A percentile compares a stretch with the other conserved stretches of the same genome.
Evolutionary conservation across 2,797 vertebrate genomes (phyloP).

Genomic region (Danio aesculapii): DNA sequence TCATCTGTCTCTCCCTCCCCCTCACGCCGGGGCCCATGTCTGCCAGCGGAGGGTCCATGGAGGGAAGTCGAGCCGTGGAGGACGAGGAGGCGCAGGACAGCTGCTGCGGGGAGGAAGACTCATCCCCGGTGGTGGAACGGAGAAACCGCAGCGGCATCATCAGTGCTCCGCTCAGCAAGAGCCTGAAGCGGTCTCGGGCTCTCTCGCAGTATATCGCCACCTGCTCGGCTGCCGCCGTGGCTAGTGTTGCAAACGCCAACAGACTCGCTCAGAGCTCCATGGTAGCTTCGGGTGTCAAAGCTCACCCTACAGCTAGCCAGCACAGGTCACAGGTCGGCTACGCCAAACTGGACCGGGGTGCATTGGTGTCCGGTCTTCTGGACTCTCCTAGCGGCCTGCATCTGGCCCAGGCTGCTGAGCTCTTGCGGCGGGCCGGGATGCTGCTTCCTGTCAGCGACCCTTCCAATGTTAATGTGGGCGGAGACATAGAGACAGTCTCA

Average conservation of each 20-base stretch:
- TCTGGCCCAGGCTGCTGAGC: slow-evolving; percentile 95
- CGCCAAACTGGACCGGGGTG: slow-evolving; percentile 89
- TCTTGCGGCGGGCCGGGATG: slow-evolving; percentile 92
- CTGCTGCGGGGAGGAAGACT: slow-evolving; percentile 81
- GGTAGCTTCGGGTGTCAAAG: slow-evolving; percentile 85
- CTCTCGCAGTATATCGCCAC: slow-evolving; percentile 94
- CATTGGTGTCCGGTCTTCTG: slow-evolving; percentile 89
- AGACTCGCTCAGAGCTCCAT: slow-evolving; percentile 86
- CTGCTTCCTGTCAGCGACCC: slow-evolving; percentile 76
- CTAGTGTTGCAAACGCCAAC: slow-evolving; percentile 84
- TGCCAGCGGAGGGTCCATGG: slow-evolving; percentile 75
- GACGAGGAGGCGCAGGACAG: slow-evolving; percentile 72
- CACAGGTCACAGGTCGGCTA: slow-evolving; percentile 88
- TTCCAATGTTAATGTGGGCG: slow-evolving; percentile 77
- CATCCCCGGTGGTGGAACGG: slow-evolving; percentile 87
- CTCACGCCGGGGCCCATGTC: slow-evolving; percentile 80
- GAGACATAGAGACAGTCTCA: slow-evolving; percentile 84
- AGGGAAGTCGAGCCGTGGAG: slow-evolving; percentile 71
- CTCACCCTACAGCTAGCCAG: slow-evolving; percentile 89
- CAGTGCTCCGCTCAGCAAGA: slow-evolving; percentile 95
- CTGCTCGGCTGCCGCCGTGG: slow-evolving; percentile 75
- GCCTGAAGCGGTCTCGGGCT: slow-evolving; percentile 93
- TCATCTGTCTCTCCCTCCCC: slow-evolving; percentile 72
- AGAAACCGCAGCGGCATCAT: slow-evolving; percentile 95
- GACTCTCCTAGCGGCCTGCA: slow-evolving; percentile 93